phyloP scores from a whole-genome alignment of 2,113 vertebrate genomes.

The Rattus norvegicus region GRCr8 NC_086035.1:5815501-5816000 shows the following conservation, averaged over 20 bases:
- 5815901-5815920: slow-evolving; percentile 30
- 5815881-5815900: slow-evolving; percentile 35
- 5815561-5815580: background rate
- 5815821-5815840: slow-evolving; percentile 53
- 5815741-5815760: slow-evolving; percentile 22
- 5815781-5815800: background rate
- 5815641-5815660: background rate
- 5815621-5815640: background rate
- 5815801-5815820: slow-evolving; percentile 63
- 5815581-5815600: background rate
- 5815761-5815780: slow-evolving; percentile 19
- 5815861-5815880: slow-evolving; percentile 37
- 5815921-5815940: slow-evolving; percentile 29
- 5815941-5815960: slow-evolving; percentile 42
- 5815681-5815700: background rate
- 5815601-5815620: background rate
- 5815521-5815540: too few species aligned
- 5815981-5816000: background rate
- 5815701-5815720: slow-evolving; percentile 28
- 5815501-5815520: background rate
- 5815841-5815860: background rate
- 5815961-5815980: slow-evolving; percentile 44
- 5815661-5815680: background rate
- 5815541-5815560: background rate
- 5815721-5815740: background rate